Base-by-base conservation (phyloP, 53 echinoderm and acorn worm species). In the Paracentrotus lividus region DNA sequence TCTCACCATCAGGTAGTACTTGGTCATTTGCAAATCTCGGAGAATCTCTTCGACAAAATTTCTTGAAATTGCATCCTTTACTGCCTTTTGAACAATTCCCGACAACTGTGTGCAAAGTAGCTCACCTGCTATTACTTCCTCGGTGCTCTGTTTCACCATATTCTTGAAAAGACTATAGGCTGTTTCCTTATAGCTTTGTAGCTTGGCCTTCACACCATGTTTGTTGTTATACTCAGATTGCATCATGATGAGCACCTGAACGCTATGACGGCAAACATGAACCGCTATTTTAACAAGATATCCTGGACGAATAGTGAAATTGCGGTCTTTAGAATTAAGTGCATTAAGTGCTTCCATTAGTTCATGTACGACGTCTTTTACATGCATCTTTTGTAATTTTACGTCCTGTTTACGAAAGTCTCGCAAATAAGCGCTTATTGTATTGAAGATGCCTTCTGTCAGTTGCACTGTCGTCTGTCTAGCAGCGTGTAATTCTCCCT, bases 91-190 rank as follows among this genome's bases (percentile, higher is more conserved):
- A 65, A 65, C 65, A 65, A 65, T 65, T n/a, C 26, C 65, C 65
- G 13, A 20, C 65, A 65, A 65, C 5, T n/a, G 65, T 13, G 65
- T 65, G 65, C 65, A 65, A 5, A 65, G 65, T 18, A 65, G 65
- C 21, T 93, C 87, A 38, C 86, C 93, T 43, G 93, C 93, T 49
- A 88, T 60, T 23, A 87, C 88, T 87, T 93, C 93, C 18, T 93
- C 93, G 61, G 86, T 93, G 93, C 84, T 49, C n/a, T n/a, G n/a
- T n/a, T n/a, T n/a, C n/a, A n/a, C n/a, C n/a, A n/a, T n/a, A n/a
- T n/a, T n/a, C n/a, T 87, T 86, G 88, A 93, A 93, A 18, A 93
- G 93, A 61, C 60, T 61, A 40, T 65, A 93, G 29, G 66, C 66
- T 7, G 87, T 87, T 32, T 87, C 44, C 40, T 93, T 86, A 42